Evolutionary conservation across 2,888 invertebrate genomes (phyloP).

Genomic region (Autographa gamma): DNA sequence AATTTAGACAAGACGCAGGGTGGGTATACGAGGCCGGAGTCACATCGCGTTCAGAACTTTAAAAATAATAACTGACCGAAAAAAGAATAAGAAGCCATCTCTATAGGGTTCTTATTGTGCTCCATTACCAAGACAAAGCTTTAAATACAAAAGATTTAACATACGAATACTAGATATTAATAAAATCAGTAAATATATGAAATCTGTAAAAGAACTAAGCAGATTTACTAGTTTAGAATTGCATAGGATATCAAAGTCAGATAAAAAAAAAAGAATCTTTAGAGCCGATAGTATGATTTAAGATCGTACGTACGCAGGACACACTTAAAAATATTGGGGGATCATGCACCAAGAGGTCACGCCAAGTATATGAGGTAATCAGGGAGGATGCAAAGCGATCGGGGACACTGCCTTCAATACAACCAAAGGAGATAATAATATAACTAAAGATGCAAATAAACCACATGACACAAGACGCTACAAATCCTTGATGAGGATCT

Average conservation of each 20-base stretch:
- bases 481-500: conserved; percentile 73
- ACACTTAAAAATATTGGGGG: conserved; percentile 78
- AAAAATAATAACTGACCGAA: conserved; percentile 68
- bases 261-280: conserved; percentile 68
- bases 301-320: conserved; percentile 69
- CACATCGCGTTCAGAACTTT: conserved; percentile 67
- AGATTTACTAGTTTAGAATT: conserved; percentile 76
- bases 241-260: conserved; percentile 69
- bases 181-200: conserved; percentile 70
- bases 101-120: conserved; percentile 78
- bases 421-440: conserved; percentile 82
- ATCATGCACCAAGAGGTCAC: conserved; percentile 89
- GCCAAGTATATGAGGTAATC: conserved; percentile 85
- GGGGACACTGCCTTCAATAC: conserved; percentile 89
- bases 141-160: conserved; percentile 64
- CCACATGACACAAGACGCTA: conserved; percentile 79
- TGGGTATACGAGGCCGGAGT: conserved; percentile 66
- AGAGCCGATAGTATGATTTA: conserved; percentile 66
- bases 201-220: conserved; percentile 80
- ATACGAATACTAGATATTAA: conserved; percentile 63
- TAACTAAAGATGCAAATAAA: conserved; percentile 77
- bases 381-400: conserved; percentile 88
- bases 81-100: conserved; percentile 80
- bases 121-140: conserved; percentile 82
- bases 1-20: conserved; percentile 68